phyloP scores from a whole-genome alignment of 2,888 invertebrate genomes.

The Phengaris arion region DNA sequence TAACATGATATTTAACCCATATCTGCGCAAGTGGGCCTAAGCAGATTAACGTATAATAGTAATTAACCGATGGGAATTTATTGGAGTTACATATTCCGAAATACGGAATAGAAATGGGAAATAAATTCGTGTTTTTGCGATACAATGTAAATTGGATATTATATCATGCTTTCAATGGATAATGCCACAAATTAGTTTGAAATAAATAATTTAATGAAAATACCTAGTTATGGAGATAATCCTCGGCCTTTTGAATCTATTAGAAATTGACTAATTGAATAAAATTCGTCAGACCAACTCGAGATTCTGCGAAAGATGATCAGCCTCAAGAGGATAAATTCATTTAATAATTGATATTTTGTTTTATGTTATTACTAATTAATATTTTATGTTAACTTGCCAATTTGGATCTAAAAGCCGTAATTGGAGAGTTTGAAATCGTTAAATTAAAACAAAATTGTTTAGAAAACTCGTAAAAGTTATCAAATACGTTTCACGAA shows the following conservation, averaged over 20 bases:
- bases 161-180: too few species aligned
- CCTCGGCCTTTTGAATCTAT: neutral
- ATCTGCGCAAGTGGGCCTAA: neutral
- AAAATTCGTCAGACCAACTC: neutral
- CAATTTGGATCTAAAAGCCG: neutral
- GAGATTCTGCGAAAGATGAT: neutral
- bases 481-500: conserved; percentile 18
- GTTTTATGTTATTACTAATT: neutral
- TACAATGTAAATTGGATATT: neutral
- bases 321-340: neutral
- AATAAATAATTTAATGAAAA: too few species aligned
- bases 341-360: neutral
- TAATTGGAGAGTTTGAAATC: neutral
- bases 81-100: neutral
- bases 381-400: neutral
- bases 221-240: too few species aligned
- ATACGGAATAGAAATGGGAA: neutral
- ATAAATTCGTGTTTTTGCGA: neutral
- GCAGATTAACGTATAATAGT: neutral
- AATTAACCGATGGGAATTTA: neutral
- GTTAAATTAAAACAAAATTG: neutral
- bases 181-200: too few species aligned
- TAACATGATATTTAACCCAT: too few species aligned
- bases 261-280: neutral
- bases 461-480: conserved; percentile 15